phyloP scores from a whole-genome alignment of 92 coral and sea anemone genomes.

The Actinostola sp. region DNA sequence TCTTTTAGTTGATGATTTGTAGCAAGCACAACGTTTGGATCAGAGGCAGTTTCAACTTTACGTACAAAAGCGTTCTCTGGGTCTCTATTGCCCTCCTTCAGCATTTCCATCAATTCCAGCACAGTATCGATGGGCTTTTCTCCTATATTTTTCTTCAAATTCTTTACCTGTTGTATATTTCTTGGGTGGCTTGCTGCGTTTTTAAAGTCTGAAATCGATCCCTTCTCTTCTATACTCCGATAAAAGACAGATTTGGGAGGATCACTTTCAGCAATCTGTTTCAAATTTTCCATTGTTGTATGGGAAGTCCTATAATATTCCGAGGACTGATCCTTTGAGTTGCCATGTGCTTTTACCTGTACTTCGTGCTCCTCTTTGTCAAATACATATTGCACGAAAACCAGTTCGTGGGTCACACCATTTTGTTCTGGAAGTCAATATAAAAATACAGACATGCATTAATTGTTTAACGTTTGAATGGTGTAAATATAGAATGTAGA shows the following conservation, averaged over 20 bases:
- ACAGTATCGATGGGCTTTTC: constrained; percentile 20
- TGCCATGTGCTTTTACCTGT: constrained; percentile 38
- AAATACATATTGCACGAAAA: constrained; percentile 44
- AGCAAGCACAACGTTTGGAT: constrained; percentile 60
- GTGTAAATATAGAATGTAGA: no score
- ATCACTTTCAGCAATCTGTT: constrained; percentile 4
- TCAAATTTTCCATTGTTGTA: constrained; percentile 31
- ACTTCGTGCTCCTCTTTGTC: constrained; percentile 33
- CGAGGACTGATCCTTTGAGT: neutral
- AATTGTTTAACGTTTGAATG: neutral
- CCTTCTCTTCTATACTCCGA: constrained; percentile 28
- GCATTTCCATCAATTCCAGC: constrained; percentile 21
- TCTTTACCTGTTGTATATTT: constrained; percentile 30
- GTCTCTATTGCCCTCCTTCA: constrained; percentile 22
- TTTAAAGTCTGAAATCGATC: constrained; percentile 16
- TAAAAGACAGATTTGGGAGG: constrained; percentile 30
- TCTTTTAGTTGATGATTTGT: constrained; percentile 51
- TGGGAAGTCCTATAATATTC: constrained; percentile 12
- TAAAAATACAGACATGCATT: no score
- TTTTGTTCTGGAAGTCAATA: constrained; percentile 16
- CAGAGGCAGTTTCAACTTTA: neutral
- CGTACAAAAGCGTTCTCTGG: constrained; percentile 21
- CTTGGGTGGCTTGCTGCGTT: constrained; percentile 29
- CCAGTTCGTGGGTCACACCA: constrained; percentile 21
- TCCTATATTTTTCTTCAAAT: constrained; percentile 20